These are phyloP conservation scores for Ips nitidus DNA, from an alignment of 1,140 invertebrate species.

Conservation along the genomic window DNA sequence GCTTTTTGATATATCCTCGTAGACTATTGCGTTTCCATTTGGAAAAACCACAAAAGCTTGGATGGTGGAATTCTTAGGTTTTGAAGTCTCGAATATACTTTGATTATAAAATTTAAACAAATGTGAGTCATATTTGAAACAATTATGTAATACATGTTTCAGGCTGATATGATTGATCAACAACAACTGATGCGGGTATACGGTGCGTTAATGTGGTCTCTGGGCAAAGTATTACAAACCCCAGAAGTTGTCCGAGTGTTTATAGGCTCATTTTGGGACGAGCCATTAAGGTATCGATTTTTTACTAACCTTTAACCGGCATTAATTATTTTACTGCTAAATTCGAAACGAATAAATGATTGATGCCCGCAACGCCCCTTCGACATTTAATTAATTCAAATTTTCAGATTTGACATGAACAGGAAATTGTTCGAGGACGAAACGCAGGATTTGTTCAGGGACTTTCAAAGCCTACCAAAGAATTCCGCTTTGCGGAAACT, in stretches of 20 bases:
- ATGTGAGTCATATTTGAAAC: not conserved
- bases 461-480: slow-evolving; percentile 71
- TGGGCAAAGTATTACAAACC: slow-evolving; percentile 73
- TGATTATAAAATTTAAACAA: not conserved
- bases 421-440: slow-evolving; percentile 72
- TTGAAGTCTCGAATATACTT: too few relatives aligned
- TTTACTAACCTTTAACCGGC: not conserved
- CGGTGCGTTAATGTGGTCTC: slow-evolving; percentile 78
- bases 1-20: too few relatives aligned
- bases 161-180: slow-evolving; percentile 71
- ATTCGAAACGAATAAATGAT: not conserved
- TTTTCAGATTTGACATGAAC: slow-evolving; percentile 55
- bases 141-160: not conserved
- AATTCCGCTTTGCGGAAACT: slow-evolving; percentile 77
- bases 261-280: slow-evolving; percentile 80
- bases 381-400: too few relatives aligned
- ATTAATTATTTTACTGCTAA: too few relatives aligned
- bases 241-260: slow-evolving; percentile 80
- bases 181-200: slow-evolving; percentile 77
- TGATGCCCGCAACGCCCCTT: not conserved
- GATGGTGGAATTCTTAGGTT: too few relatives aligned
- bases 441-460: slow-evolving; percentile 74
- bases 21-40: too few relatives aligned
- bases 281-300: slow-evolving; percentile 64
- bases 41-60: too few relatives aligned